phyloP scores from a whole-genome alignment of 2,888 invertebrate species.

The Margaritifera margaritifera region DNA sequence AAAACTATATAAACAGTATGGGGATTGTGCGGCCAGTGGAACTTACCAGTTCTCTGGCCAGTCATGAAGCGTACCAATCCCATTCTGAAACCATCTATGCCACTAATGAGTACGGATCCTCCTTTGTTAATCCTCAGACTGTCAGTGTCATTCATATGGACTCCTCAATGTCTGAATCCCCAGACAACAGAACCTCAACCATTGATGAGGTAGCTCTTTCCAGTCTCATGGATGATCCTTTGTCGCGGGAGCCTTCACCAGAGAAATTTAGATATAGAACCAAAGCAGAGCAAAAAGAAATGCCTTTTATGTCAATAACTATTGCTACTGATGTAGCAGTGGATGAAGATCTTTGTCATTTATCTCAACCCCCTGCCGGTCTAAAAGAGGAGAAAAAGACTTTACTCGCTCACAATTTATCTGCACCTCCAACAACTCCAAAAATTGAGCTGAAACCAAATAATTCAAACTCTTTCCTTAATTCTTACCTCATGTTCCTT shows the following conservation, averaged over 20 bases:
- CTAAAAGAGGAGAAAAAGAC: slow-evolving; percentile 16
- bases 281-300: slow-evolving; percentile 40
- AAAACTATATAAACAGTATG: too few species aligned
- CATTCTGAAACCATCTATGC: too few species aligned
- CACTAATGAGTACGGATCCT: too few species aligned
- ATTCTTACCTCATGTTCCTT: slow-evolving; percentile 66
- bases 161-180: slow-evolving; percentile 7
- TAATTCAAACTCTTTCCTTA: slow-evolving; percentile 55
- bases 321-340: slow-evolving; percentile 42
- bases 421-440: slow-evolving; percentile 21
- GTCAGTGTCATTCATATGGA: slow-evolving; percentile 37
- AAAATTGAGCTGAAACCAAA: slow-evolving; percentile 34
- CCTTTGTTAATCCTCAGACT: slow-evolving; percentile 1
- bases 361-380: slow-evolving; percentile 42
- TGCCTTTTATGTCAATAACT: slow-evolving; percentile 37
- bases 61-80: too few species aligned
- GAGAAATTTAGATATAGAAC: slow-evolving; percentile 22
- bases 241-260: slow-evolving; percentile 22
- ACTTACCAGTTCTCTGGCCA: too few species aligned
- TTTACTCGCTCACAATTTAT: slow-evolving; percentile 2
- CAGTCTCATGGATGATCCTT: slow-evolving; percentile 47
- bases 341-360: slow-evolving; percentile 66
- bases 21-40: too few species aligned
- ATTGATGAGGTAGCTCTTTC: slow-evolving; percentile 59
- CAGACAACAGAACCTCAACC: slow-evolving; percentile 36